A percentile compares a stretch with the other conserved stretches of the same genome.
phyloP scores from a whole-genome alignment of 2,888 invertebrate genomes.

The Hydropsyche betteni region DNA sequence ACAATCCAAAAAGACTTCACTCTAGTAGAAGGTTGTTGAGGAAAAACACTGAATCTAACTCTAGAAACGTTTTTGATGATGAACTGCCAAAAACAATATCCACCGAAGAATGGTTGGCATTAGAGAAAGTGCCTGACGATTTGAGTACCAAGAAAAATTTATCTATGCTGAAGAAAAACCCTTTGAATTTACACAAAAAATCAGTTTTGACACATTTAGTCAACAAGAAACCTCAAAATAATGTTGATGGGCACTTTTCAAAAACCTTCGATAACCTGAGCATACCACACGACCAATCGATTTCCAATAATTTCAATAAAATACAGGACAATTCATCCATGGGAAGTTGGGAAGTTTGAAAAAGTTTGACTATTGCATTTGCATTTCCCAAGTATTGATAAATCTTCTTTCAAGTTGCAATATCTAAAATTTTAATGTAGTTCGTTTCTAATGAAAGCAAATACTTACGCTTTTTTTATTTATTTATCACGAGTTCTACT shows the following conservation, averaged over 20 bases:
- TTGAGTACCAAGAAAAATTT: background rate
- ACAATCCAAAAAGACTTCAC: background rate
- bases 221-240: background rate
- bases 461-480: too few species aligned
- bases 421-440: too few species aligned
- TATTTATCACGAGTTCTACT: too few species aligned
- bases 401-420: too few species aligned
- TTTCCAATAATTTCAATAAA: constrained; percentile 2
- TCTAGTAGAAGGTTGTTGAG: background rate
- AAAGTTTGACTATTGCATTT: too few species aligned
- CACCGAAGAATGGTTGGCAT: background rate
- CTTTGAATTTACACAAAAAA: background rate
- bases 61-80: background rate
- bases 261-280: background rate
- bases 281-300: background rate
- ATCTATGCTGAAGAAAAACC: background rate
- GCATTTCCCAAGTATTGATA: too few species aligned
- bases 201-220: background rate
- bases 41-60: background rate
- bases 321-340: background rate
- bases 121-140: background rate
- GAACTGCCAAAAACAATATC: background rate
- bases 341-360: background rate
- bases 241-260: too few species aligned
- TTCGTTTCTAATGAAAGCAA: too few species aligned